These are phyloP conservation scores for Physella acuta DNA, from an alignment of 1,140 invertebrate genomes.

Conservation along the genomic window DNA sequence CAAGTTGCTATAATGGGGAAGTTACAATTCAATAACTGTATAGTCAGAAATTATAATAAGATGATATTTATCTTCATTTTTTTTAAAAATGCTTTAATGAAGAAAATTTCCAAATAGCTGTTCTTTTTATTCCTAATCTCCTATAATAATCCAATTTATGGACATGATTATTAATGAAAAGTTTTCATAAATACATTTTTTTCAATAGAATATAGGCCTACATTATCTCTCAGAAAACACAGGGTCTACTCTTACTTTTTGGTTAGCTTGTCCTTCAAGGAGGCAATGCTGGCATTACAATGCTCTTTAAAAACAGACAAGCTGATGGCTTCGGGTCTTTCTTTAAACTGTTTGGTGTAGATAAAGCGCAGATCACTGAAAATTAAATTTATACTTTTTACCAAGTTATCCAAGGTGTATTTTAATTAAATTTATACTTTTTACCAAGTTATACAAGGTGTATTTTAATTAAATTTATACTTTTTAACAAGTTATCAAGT, in stretches of 20 bases:
- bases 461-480: no score
- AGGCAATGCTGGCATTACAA: neutral
- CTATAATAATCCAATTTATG: neutral
- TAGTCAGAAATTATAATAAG: neutral
- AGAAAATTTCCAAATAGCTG: neutral
- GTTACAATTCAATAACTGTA: no score
- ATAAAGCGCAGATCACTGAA: constrained; percentile 18
- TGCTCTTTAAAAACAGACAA: neutral
- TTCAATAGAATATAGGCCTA: no score
- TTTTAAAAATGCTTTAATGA: neutral
- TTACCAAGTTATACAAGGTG: no score
- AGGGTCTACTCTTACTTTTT: constrained; percentile 16
- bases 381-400: no score
- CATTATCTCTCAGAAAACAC: no score
- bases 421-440: no score
- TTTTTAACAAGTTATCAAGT: no score
- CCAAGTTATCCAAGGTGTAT: no score
- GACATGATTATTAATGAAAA: neutral
- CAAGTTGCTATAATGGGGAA: no score
- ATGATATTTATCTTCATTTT: neutral
- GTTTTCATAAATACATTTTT: no score
- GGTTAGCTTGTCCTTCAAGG: constrained; percentile 7
- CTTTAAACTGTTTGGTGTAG: neutral
- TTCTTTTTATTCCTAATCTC: neutral
- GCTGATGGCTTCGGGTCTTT: neutral